Base-by-base conservation (phyloP, 2,113 vertebrate species). In the Chionomys nivalis region DNA sequence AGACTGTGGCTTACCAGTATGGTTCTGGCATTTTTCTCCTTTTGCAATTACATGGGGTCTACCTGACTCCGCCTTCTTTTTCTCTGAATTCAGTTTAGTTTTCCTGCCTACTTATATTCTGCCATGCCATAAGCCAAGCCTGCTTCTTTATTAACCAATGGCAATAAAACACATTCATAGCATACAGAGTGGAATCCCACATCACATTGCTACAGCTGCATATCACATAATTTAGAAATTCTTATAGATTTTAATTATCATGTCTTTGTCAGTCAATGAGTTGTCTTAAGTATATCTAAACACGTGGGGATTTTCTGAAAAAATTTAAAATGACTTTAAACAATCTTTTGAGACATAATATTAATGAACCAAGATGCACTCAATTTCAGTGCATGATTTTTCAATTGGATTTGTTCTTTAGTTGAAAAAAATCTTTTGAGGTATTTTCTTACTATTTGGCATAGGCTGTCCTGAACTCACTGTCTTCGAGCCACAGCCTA, bases 261-360 rank as follows among this genome's bases (percentile, higher is more conserved):
- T 77, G 63, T 87, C 5, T 85, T 73, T 63, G 73, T 92, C 73
- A 31, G 24, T 19, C 70, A 66, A 49, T 66, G 4, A 3, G 83
- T 91, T 85, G 47, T 58, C 73, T 47, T 21, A 78, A 66, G 19
- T 58, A 13, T 24, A 79, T 31, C 13, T 11, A 93, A 93, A 77
- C 82, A 91, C 0, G 13, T 87, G 21, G 2, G 44, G 78, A 72
- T 24, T 89, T 85, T 63, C 47, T 70, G 77, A 44, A 87, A 65
- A 61, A 90, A 93, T 39, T 93, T 95, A 55, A 13, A 63, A 52
- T 72, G 7, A 70, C 24, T 89, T 83, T 91, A 72, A 83, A 55
- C 24, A 85, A 65, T 8, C 17, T n/a, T 4, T 33, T 66, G 63
- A 78, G 7, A 68, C 73, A 3, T 39, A 85, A 49, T 89, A 65